Conservation (phyloP, 1,140 invertebrate species). For the Drosophila seguyi region DNA sequence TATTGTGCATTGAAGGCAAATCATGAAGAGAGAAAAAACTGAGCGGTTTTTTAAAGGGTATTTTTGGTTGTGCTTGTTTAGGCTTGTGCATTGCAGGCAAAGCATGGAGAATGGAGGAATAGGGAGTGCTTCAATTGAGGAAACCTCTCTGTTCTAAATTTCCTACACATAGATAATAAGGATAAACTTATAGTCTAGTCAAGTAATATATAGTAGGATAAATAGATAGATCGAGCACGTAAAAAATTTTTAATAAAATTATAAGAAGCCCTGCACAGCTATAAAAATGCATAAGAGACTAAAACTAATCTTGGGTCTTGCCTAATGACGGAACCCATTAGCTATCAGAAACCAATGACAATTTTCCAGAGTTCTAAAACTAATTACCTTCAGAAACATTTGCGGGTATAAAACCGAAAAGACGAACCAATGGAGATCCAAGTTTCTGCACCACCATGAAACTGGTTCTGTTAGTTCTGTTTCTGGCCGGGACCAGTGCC, state of each 20-base stretch:
- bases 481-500: constrained; percentile 40
- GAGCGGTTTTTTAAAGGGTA: too few species aligned
- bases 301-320: not conserved
- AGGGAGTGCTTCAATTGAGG: too few species aligned
- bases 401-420: not conserved
- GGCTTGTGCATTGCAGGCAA: too few species aligned
- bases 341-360: not conserved
- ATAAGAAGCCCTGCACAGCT: not conserved
- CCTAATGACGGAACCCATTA: constrained; percentile 4
- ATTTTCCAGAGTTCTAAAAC: not conserved
- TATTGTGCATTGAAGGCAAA: too few species aligned
- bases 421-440: not conserved
- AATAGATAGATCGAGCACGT: too few species aligned
- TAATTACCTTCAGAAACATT: constrained; percentile 5
- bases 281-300: not conserved
- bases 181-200: too few species aligned
- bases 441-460: constrained; percentile 42
- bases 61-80: too few species aligned
- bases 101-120: too few species aligned
- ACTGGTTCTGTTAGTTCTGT: constrained; percentile 32
- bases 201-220: too few species aligned
- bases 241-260: not conserved
- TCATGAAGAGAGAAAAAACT: too few species aligned
- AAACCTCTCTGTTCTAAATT: too few species aligned
- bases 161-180: too few species aligned